A percentile compares a stretch with the other conserved stretches of the same genome.
These are phyloP conservation scores for Gambelia wislizenii DNA, from an alignment of 2,797 vertebrate species.

Conservation along the genomic window DNA sequence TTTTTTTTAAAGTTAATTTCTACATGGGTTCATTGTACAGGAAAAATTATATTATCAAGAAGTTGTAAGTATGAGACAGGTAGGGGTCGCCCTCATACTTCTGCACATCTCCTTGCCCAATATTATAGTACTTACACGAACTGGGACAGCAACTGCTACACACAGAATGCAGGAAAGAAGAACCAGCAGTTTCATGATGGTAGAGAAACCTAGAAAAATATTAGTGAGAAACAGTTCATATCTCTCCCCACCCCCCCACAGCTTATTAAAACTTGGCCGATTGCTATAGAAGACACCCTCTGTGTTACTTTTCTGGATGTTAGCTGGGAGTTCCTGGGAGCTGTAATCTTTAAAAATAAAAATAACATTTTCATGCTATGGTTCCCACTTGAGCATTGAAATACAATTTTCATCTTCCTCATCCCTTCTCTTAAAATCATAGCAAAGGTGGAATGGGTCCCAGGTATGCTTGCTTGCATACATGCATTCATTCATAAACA, in stretches of 20 bases:
- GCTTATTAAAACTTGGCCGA: not conserved
- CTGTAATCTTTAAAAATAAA: too few relatives aligned
- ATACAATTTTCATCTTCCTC: too few relatives aligned
- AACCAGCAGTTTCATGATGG: constrained; percentile 24
- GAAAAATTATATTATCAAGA: not conserved
- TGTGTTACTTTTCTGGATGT: too few relatives aligned
- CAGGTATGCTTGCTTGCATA: too few relatives aligned
- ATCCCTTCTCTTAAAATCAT: too few relatives aligned
- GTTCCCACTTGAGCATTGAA: too few relatives aligned
- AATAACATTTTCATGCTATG: too few relatives aligned
- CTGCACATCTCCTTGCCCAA: not conserved
- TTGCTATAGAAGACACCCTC: not conserved
- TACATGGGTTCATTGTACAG: not conserved
- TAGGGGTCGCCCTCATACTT: not conserved
- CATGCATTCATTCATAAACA: too few relatives aligned
- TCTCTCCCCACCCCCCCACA: too few relatives aligned
- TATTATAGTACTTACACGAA: constrained; percentile 30
- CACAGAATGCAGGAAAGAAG: constrained; percentile 26
- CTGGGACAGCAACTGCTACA: not conserved
- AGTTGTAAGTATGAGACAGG: not conserved
- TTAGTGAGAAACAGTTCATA: not conserved
- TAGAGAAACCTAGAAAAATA: constrained; percentile 6
- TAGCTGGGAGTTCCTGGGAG: too few relatives aligned
- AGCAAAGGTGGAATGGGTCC: too few relatives aligned
- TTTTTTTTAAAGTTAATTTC: not conserved